Conservation (phyloP, 2,797 vertebrate genomes). For the Tadarida brasiliensis region DNA sequence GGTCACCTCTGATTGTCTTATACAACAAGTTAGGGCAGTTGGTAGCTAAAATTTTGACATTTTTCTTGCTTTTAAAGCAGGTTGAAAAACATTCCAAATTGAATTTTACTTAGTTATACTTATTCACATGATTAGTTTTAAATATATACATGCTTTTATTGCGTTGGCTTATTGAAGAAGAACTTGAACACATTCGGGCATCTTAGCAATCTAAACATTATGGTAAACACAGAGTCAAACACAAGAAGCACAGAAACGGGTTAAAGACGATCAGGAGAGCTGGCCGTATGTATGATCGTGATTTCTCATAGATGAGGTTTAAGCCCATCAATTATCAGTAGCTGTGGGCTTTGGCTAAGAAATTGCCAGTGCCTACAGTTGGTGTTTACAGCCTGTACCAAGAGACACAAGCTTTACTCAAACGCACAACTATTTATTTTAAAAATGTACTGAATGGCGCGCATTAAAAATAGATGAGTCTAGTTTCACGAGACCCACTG, state of each 20-base stretch:
- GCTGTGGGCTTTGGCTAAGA: background rate
- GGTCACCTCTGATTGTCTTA: background rate
- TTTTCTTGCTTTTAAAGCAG: background rate
- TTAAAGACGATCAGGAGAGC: background rate
- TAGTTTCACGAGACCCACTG: constrained; percentile 48
- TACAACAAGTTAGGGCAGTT: background rate
- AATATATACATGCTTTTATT: background rate
- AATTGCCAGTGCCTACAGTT: background rate
- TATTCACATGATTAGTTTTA: background rate
- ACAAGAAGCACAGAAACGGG: background rate
- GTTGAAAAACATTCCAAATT: background rate
- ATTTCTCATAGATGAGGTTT: constrained; percentile 12
- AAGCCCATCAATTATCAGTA: constrained; percentile 11
- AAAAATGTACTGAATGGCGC: constrained; percentile 25
- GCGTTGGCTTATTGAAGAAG: background rate
- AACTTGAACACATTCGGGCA: background rate
- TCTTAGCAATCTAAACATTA: background rate
- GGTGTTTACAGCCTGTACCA: constrained; percentile 21
- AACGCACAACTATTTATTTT: constrained; percentile 44
- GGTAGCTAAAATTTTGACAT: background rate
- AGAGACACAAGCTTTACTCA: background rate
- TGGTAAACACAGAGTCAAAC: background rate
- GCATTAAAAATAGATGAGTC: constrained; percentile 71
- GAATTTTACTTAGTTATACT: background rate
- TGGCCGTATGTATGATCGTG: background rate